phyloP scores from a whole-genome alignment of 1,140 invertebrate species.

The Philaenus spumarius region DNA sequence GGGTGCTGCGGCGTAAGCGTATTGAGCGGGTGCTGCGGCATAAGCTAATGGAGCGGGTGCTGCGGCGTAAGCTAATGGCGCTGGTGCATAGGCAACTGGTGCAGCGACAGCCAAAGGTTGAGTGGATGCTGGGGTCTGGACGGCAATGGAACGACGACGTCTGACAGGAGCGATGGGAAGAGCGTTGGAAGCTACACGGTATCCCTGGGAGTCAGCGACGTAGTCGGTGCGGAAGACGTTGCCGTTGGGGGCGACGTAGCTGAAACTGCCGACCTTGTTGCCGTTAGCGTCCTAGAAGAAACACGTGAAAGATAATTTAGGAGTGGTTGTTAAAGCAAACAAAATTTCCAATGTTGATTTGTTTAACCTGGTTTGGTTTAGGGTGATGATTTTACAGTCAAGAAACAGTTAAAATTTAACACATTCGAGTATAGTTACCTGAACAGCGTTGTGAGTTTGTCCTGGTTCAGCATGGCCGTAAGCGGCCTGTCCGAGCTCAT shows the following conservation, averaged over 20 bases:
- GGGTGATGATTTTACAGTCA: too few species aligned
- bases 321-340: too few species aligned
- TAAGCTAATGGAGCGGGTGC: conserved; percentile 10
- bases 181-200: conserved; percentile 46
- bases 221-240: conserved; percentile 47
- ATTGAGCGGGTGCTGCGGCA: neutral
- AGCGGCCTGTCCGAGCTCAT: conserved; percentile 47
- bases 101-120: conserved; percentile 31
- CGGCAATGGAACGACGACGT: conserved; percentile 21
- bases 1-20: conserved; percentile 27
- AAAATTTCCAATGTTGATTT: too few species aligned
- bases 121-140: conserved; percentile 44
- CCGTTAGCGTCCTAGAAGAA: conserved; percentile 41
- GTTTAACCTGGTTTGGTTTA: too few species aligned
- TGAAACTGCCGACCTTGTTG: conserved; percentile 47
- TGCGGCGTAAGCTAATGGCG: conserved; percentile 9
- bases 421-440: conserved; percentile 26
- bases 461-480: conserved; percentile 49
- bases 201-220: conserved; percentile 44
- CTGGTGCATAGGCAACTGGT: conserved; percentile 41
- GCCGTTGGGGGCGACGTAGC: conserved; percentile 48
- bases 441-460: conserved; percentile 47
- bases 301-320: too few species aligned
- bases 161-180: conserved; percentile 41
- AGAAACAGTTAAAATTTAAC: too few species aligned